Evolutionary conservation across 2,888 invertebrate genomes (phyloP), one percentile per base, ranked within the genome.

Genomic region (Noctua janthe): DNA sequence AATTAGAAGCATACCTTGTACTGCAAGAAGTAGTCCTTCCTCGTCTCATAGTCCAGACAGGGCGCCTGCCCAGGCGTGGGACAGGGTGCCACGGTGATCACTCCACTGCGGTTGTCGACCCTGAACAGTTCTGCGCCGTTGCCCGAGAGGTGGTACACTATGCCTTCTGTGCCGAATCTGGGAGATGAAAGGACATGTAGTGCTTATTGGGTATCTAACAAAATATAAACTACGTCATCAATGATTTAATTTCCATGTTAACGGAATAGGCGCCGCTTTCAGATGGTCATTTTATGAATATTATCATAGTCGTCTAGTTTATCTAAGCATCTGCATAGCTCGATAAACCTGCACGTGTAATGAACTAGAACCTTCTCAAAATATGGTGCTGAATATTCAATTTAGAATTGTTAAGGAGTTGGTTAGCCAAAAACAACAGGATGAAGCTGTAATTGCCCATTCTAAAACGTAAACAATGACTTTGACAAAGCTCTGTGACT

Each of bases 31-130:
- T 99, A 99, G 87, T 98, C 98, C 75, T 98, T 97, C 92, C 98
- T 98, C 1, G 98, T 98, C 95, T 99, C 99, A 90, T 97, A 99
- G 95, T 99, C 99, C 51, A 99, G 96, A 92, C 99, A 99, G 10
- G 98, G 98, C 23, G 97, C 95, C 5, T 93, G 93, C 0, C 98
- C 98, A 6, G 98, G 98, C 0, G 97, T 97, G 23, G 97, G 96
- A 90, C 99, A 99, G 2, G 97, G 97, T 0, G 98, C 98, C 0
- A 99, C 98, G 0, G 98, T 98, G 89, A 99, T 98, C 17, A 98
- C 97, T 3, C 99, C 99, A 8, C 98, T 98, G 79, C 98, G 97
- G 88, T 98, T 97, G 94, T 99, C 98, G 47, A 99, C 98, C 1
- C 95, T 92, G 96, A 99, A 99, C 85, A 98, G 97, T 88, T 99